These are phyloP conservation scores for Myopa testacea DNA, from an alignment of 2,888 invertebrate species.

Conservation along the genomic window DNA sequence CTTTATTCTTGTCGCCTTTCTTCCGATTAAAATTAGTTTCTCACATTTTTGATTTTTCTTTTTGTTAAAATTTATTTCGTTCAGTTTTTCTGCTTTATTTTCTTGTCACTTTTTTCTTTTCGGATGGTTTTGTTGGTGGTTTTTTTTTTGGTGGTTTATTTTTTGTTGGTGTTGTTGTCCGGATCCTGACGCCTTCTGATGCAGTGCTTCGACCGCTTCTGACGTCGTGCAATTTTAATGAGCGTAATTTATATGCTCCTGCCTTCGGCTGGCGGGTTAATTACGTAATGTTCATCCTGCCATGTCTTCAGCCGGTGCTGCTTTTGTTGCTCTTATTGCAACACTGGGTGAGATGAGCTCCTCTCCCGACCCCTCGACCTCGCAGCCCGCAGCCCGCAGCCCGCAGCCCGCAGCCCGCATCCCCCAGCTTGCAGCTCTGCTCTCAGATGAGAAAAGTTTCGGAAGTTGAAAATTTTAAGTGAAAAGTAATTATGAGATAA, in stretches of 20 bases:
- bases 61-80: background rate
- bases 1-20: background rate
- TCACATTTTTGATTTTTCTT: background rate
- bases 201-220: background rate
- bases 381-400: too few relatives aligned
- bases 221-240: conserved; percentile 34
- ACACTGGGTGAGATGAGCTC: background rate
- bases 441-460: conserved; percentile 16
- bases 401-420: too few relatives aligned
- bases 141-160: too few relatives aligned
- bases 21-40: background rate
- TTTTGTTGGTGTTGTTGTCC: background rate
- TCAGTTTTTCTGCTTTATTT: background rate
- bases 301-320: background rate
- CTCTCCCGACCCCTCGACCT: background rate
- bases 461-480: conserved; percentile 24
- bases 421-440: too few relatives aligned
- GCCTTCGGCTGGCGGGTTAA: conserved; percentile 35
- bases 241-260: conserved; percentile 36
- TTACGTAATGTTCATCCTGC: conserved; percentile 30
- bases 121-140: too few relatives aligned
- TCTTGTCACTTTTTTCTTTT: background rate
- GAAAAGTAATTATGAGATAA: conserved; percentile 24
- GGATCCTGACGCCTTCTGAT: background rate
- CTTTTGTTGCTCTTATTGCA: background rate